Percentiles rank a stretch among this genome's conserved stretches.
phyloP scores from a whole-genome alignment of 64 coral and sea anemone species.

The Platygyra sinensis region DNA sequence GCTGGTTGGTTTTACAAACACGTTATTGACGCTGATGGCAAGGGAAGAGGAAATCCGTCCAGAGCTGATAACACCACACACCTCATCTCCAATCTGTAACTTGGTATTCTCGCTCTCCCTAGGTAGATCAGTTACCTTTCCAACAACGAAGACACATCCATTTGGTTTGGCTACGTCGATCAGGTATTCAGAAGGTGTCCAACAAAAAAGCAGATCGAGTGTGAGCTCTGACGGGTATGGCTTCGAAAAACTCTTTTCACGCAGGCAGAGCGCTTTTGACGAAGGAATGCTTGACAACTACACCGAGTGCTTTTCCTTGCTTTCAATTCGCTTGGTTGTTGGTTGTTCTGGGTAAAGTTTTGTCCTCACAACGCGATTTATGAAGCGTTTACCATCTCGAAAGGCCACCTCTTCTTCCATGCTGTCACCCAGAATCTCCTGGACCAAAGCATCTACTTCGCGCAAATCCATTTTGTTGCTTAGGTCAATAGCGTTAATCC shows the following conservation, averaged over 20 bases:
- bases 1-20: conserved; percentile 16
- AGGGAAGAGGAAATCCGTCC: background rate
- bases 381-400: background rate
- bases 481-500: conserved; percentile 25
- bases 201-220: background rate
- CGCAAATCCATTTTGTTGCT: background rate
- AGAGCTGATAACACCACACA: conserved; percentile 25
- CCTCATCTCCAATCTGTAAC: conserved; percentile 28
- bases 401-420: conserved; percentile 34
- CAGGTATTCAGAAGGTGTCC: background rate
- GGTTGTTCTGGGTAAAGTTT: too few relatives aligned
- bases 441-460: conserved; percentile 13
- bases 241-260: background rate
- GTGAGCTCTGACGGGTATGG: background rate
- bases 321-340: background rate
- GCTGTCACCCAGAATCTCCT: background rate
- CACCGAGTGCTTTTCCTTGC: background rate
- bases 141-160: background rate
- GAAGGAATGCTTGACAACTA: background rate
- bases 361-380: background rate
- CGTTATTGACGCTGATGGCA: background rate
- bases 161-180: background rate
- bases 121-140: background rate
- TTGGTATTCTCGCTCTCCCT: background rate
- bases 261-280: background rate